Evolutionary conservation across 2,888 invertebrate species (phyloP), one percentile per base, ranked within the genome.

Genomic region (Drosophila mercatorum): DNA sequence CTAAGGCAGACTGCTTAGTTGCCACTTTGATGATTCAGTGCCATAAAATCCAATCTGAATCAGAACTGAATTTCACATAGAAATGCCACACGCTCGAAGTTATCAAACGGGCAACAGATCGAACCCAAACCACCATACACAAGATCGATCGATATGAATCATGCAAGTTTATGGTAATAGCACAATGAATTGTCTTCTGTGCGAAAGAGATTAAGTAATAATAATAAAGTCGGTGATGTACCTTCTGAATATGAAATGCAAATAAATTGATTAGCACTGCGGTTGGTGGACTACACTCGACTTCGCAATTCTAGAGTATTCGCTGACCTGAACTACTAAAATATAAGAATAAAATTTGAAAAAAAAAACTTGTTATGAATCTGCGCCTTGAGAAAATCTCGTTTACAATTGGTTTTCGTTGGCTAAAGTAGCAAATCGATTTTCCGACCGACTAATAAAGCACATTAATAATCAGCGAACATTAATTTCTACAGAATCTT

Each of bases 1-100:
- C 17, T 57, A n/a, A 10, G 46, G 51, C 51, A 67, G 51, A 17
- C n/a, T n/a, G 31, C 2, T 49, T n/a, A 61, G 56, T 62, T 40
- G 68, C 65, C 67, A 67, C 17, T 36, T 22, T 28, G 8, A 31
- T 71, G 70, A 79, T 40, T 80, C 77, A 80, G 5, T 17, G 11
- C 10, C 7, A 40, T 36, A 28, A 63, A 75, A 69, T 63, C 56
- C 22, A 17, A 56, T 17, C 49, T 58, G 40, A 64, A 55, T 41
- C 51, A 43, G 6, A 62, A 47, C 22, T 7, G 38, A 36, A 56
- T 52, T 47, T 69, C 62, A 51, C 41, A 53, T 47, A 10, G 43
- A 46, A 12, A 11, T 41, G 38, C 6, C 52, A 8, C 31, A 34
- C 63, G 31, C 17, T 34, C 14, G 3, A 36, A 46, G 11, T 3